phyloP scores from a whole-genome alignment of 1,140 invertebrate genomes.

The Drosophila miranda region DNA sequence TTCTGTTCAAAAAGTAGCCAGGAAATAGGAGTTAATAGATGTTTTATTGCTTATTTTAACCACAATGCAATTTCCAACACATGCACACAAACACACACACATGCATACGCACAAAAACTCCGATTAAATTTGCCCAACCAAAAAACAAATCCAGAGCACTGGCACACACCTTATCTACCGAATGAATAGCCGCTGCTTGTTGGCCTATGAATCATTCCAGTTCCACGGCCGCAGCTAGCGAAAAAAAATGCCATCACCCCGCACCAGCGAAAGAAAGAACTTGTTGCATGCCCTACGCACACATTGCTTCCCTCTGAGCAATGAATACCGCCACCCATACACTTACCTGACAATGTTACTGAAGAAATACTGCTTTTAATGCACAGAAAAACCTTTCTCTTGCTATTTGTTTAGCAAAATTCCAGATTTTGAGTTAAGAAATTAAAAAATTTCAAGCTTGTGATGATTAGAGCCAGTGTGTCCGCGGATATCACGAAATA shows the following conservation, averaged over 20 bases:
- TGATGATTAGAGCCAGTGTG: too few relatives aligned
- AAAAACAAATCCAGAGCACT: conserved; percentile 34
- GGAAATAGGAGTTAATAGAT: conserved; percentile 11
- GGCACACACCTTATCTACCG: conserved; percentile 58
- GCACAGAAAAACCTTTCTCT: too few relatives aligned
- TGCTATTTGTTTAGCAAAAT: too few relatives aligned
- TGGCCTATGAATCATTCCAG: conserved; percentile 35
- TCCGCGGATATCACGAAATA: too few relatives aligned
- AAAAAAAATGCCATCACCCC: conserved; percentile 43
- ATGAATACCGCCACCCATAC: not conserved
- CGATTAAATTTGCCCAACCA: conserved; percentile 29
- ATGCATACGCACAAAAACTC: not conserved
- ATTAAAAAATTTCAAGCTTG: too few relatives aligned
- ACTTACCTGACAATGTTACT: conserved; percentile 27
- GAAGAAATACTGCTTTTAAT: too few relatives aligned
- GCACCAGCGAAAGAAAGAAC: conserved; percentile 42
- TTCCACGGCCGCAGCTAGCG: too few relatives aligned
- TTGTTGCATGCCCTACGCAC: conserved; percentile 59
- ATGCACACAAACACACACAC: not conserved
- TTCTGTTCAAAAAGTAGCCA: conserved; percentile 3
- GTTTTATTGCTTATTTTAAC: conserved; percentile 24
- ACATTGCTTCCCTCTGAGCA: conserved; percentile 37
- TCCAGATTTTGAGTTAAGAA: too few relatives aligned
- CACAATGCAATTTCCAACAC: conserved; percentile 10
- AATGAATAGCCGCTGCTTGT: conserved; percentile 2